phyloP scores from a whole-genome alignment of 2,888 invertebrate genomes.

The Aelia acuminata region DNA sequence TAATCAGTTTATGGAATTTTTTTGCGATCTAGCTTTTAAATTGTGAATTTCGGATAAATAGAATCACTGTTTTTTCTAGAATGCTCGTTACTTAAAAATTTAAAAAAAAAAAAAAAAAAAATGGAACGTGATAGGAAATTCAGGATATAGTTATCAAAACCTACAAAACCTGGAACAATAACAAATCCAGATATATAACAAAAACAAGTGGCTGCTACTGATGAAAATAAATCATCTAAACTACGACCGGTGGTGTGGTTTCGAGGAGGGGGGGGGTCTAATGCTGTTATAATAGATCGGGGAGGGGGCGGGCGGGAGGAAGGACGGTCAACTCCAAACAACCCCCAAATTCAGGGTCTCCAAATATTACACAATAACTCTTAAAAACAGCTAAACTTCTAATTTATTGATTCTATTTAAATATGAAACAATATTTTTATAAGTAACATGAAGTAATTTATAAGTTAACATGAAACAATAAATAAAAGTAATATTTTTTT shows the following conservation, averaged over 20 bases:
- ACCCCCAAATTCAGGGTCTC: neutral
- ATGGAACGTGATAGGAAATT: neutral
- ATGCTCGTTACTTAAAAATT: too few relatives aligned
- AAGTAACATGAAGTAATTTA: too few relatives aligned
- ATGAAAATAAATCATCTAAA: slow-evolving; percentile 13
- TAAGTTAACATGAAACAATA: too few relatives aligned
- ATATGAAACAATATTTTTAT: too few relatives aligned
- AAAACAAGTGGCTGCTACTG: neutral
- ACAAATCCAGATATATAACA: slow-evolving; percentile 17
- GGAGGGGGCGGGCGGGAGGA: too few relatives aligned
- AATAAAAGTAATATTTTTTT: too few relatives aligned
- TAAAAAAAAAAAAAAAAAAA: too few relatives aligned
- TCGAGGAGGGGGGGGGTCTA: neutral
- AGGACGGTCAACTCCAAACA: slow-evolving; percentile 6
- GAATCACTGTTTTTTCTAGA: too few relatives aligned
- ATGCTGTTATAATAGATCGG: slow-evolving; percentile 25
- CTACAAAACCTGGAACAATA: neutral
- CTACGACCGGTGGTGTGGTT: neutral
- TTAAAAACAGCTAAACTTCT: neutral
- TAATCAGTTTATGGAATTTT: too few relatives aligned
- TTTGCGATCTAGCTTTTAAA: too few relatives aligned
- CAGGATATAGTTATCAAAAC: neutral
- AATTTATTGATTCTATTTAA: neutral
- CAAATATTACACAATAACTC: neutral
- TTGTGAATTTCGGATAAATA: too few relatives aligned